Evolutionary conservation across 2,113 vertebrate genomes (phyloP).

Genomic region (Struthidea cinerea): DNA sequence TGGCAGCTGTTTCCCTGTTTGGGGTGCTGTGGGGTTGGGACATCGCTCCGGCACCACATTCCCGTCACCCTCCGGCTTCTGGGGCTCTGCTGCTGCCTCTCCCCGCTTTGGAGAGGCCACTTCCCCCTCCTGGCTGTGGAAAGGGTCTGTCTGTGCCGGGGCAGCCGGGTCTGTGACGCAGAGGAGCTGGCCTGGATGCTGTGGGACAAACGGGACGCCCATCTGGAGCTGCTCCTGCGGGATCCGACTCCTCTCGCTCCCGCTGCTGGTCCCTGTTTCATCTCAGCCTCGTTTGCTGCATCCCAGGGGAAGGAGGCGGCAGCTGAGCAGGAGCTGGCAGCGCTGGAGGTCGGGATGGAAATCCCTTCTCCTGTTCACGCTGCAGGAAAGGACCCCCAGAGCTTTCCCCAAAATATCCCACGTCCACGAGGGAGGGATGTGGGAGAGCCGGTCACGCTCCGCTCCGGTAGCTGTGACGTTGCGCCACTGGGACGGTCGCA

Average conservation of each 20-base stretch:
- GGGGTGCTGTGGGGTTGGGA: background rate
- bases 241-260: background rate
- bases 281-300: background rate
- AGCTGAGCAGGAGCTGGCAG: background rate
- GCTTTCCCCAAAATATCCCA: background rate
- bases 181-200: background rate
- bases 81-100: background rate
- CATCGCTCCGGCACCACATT: fast-evolving
- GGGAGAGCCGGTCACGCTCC: fast-evolving
- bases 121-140: fast-evolving
- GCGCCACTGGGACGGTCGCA: fast-evolving
- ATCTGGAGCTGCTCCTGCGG: background rate
- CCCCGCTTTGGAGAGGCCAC: background rate
- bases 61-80: fast-evolving
- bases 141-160: fast-evolving
- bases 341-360: background rate
- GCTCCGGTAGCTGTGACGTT: fast-evolving
- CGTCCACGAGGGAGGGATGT: fast-evolving
- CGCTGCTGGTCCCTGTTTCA: background rate
- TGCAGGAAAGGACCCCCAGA: background rate
- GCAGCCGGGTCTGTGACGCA: fast-evolving
- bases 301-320: background rate
- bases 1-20: fast-evolving
- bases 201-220: fast-evolving
- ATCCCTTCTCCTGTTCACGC: background rate